Base-by-base conservation (phyloP, 2,888 invertebrate species). In the Papilio protenor region DNA sequence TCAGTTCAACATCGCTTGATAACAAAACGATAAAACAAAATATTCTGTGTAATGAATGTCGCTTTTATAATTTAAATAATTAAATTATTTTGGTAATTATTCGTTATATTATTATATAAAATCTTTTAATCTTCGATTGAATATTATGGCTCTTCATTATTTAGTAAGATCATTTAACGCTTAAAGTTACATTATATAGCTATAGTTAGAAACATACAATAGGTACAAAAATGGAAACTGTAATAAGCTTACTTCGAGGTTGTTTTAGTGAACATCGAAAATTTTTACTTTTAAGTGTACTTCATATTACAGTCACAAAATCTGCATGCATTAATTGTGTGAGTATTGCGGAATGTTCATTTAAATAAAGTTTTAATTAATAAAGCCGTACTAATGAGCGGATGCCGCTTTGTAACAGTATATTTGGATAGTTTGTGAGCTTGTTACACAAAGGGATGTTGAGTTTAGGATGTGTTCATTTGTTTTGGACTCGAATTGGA, bases 341-440 rank as follows among this genome's bases (percentile, higher is more conserved):
- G 8, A 55, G 55, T n/a, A 55, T 21, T 21, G 21, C 16, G 12
- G 11, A 57, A 16, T 57, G 21, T 21, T 10, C 10, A 21, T 57
- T 10, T 57, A 57, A 57, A 57, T 57, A 11, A 57, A 21, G 57
- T 57, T 57, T 57, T 57, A 57, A 57, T 57, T 21, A 21, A 57
- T 11, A 11, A 57, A 57, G 57, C 57, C 57, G 11, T 10, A 57
- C 57, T 21, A 57, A 57, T 21, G n/a, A 57, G 57, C 57, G 57
- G 57, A 57, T 57, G 21, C 11, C 6, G n/a, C 10, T 10, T 16
- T 21, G 16, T 57, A n/a, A 57, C 16, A n/a, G 57, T 57, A 57
- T 16, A 61, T 61, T 61, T 61, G 61, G 2, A 61, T 27, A 61
- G 61, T 27, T 61, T 61, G 27, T 61, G 61, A 61, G 33, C 33